phyloP scores from a whole-genome alignment of 2,888 invertebrate species.

The Mythimna lalbum region DNA sequence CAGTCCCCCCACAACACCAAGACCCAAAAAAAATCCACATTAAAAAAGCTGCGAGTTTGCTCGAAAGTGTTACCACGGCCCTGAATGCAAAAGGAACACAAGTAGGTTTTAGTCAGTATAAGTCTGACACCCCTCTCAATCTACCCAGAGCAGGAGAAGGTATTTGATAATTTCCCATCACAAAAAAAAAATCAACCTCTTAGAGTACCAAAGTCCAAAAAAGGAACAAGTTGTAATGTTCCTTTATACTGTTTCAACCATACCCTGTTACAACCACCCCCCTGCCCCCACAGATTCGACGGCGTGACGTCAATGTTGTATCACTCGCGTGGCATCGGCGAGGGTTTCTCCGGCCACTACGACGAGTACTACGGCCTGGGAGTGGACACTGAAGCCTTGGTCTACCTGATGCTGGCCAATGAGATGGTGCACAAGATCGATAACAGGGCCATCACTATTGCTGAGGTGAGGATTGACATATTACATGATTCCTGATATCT shows the following conservation, averaged over 20 bases:
- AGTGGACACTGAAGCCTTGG: constrained; percentile 98
- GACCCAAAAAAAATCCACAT: too few relatives aligned
- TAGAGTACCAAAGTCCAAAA: too few relatives aligned
- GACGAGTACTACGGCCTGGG: constrained; percentile 99
- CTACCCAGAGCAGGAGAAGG: too few relatives aligned
- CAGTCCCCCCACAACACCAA: too few relatives aligned
- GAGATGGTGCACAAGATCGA: constrained; percentile 95
- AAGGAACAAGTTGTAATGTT: too few relatives aligned
- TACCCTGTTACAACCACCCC: background rate
- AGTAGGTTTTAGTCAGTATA: too few relatives aligned
- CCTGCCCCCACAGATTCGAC: constrained; percentile 93
- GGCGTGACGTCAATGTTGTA: constrained; percentile 99
- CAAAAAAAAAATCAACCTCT: background rate
- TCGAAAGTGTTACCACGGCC: too few relatives aligned
- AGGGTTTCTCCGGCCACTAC: constrained; percentile 98
- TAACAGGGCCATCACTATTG: constrained; percentile 96
- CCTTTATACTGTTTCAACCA: background rate
- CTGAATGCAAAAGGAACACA: too few relatives aligned
- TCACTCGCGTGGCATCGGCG: constrained; percentile 98
- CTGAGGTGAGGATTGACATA: constrained; percentile 92
- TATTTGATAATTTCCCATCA: too few relatives aligned
- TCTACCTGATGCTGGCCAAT: constrained; percentile 98
- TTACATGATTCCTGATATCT: too few relatives aligned
- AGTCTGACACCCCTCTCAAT: too few relatives aligned
- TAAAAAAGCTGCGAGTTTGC: too few relatives aligned